These are phyloP conservation scores for Bryconaethiops microstoma DNA, from an alignment of 2,797 vertebrate species.

Conservation along the genomic window DNA sequence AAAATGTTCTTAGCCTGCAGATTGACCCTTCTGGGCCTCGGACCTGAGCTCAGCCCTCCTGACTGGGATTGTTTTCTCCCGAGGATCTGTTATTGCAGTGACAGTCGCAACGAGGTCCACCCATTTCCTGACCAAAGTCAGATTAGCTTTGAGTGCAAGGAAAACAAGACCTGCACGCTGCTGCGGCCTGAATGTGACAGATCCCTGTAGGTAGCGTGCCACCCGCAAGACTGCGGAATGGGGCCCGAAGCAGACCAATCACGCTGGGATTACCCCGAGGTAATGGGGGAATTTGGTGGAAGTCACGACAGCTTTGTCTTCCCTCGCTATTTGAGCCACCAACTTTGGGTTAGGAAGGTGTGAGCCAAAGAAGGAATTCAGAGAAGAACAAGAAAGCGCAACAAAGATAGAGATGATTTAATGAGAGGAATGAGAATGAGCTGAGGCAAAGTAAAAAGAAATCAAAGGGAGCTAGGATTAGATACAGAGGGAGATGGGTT, in stretches of 20 bases:
- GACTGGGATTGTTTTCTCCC: constrained; percentile 45
- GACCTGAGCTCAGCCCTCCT: not conserved
- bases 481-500: not conserved
- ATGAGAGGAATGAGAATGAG: not conserved
- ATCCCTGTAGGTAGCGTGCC: constrained; percentile 38
- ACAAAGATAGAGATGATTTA: not conserved
- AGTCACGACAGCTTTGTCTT: constrained; percentile 40
- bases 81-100: constrained; percentile 49
- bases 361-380: not conserved
- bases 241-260: constrained; percentile 31
- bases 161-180: constrained; percentile 54
- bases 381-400: not conserved
- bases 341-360: not conserved
- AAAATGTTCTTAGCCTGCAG: constrained; percentile 26
- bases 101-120: constrained; percentile 41
- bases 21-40: not conserved
- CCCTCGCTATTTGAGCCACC: constrained; percentile 5
- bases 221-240: constrained; percentile 37
- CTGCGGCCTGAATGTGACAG: constrained; percentile 42
- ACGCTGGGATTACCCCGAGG: constrained; percentile 49
- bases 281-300: constrained; percentile 38
- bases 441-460: not conserved
- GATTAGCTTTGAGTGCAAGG: constrained; percentile 52
- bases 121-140: constrained; percentile 49
- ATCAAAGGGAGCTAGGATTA: not conserved